Conservation (phyloP, 2,888 invertebrate genomes). For the Scaptomyza polygonia region DNA sequence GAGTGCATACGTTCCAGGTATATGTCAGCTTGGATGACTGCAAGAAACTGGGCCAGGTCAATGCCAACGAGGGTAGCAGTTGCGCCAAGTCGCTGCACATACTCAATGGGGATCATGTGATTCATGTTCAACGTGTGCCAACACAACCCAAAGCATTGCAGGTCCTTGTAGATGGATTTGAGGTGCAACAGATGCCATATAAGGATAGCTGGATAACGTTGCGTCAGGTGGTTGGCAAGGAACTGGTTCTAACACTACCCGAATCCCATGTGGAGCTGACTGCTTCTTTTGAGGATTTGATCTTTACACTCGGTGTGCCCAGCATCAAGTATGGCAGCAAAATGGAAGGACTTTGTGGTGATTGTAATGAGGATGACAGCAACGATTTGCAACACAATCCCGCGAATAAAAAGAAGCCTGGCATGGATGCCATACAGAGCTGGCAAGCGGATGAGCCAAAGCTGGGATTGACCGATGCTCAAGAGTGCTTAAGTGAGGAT, state of each 20-base stretch:
- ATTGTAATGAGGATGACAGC: slow-evolving; percentile 87
- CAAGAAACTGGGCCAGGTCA: slow-evolving; percentile 83
- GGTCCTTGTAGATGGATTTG: slow-evolving; percentile 82
- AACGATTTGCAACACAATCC: slow-evolving; percentile 86
- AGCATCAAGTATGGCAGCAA: slow-evolving; percentile 89
- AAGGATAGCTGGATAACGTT: slow-evolving; percentile 87
- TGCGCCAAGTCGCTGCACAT: slow-evolving; percentile 90
- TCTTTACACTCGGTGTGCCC: slow-evolving; percentile 88
- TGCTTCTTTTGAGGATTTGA: slow-evolving; percentile 84
- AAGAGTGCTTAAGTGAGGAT: slow-evolving; percentile 85
- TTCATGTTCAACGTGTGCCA: slow-evolving; percentile 85
- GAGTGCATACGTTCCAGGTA: slow-evolving; percentile 85
- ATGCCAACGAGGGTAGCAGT: slow-evolving; percentile 80
- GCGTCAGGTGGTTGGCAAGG: slow-evolving; percentile 86
- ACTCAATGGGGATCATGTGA: slow-evolving; percentile 87
- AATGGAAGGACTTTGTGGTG: slow-evolving; percentile 92
- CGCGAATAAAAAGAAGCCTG: slow-evolving; percentile 78
- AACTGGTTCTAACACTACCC: slow-evolving; percentile 87
- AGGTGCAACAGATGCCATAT: slow-evolving; percentile 84
- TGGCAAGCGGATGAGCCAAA: slow-evolving; percentile 86
- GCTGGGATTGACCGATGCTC: slow-evolving; percentile 84
- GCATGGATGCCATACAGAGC: slow-evolving; percentile 85
- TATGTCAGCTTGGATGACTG: slow-evolving; percentile 90
- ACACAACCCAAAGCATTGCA: slow-evolving; percentile 78
- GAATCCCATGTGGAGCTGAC: slow-evolving; percentile 90